Percentiles rank a stretch among this genome's conserved stretches.
These are phyloP conservation scores for Oryzias woworae DNA, from an alignment of 2,113 vertebrate genomes.

Conservation along the genomic window DNA sequence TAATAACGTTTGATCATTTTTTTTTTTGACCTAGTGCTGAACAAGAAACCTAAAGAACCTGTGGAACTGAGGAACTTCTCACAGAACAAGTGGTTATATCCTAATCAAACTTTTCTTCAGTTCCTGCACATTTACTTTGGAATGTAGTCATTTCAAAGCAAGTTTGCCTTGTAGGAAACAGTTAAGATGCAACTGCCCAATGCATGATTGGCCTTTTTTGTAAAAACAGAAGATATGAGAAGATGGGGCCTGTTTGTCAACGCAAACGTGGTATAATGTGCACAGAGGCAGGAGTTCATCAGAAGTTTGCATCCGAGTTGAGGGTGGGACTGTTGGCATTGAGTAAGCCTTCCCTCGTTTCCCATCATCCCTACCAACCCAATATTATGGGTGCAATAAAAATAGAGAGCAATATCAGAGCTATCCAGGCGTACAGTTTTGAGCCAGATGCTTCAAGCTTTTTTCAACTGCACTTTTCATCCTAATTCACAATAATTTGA, in stretches of 20 bases:
- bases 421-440: too few species aligned
- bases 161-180: not conserved
- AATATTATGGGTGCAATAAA: too few species aligned
- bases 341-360: too few species aligned
- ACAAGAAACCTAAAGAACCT: constrained; percentile 21
- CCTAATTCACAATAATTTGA: too few species aligned
- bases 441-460: too few species aligned
- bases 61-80: not conserved
- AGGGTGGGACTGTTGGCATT: too few species aligned
- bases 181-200: not conserved
- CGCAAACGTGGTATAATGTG: too few species aligned
- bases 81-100: constrained; percentile 23
- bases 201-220: constrained; percentile 11
- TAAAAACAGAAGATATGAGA: constrained; percentile 36
- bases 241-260: constrained; percentile 2
- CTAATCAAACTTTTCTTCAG: constrained; percentile 1
- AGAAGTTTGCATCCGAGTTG: too few species aligned
- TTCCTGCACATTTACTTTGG: not conserved
- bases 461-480: too few species aligned
- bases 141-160: not conserved
- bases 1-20: constrained; percentile 40
- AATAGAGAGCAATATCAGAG: too few species aligned
- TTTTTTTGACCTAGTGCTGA: constrained; percentile 9
- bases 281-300: too few species aligned
- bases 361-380: too few species aligned